Evolutionary conservation across 2,888 invertebrate species (phyloP), one percentile per base, ranked within the genome.

Genomic region (Habrosyne pyritoides): DNA sequence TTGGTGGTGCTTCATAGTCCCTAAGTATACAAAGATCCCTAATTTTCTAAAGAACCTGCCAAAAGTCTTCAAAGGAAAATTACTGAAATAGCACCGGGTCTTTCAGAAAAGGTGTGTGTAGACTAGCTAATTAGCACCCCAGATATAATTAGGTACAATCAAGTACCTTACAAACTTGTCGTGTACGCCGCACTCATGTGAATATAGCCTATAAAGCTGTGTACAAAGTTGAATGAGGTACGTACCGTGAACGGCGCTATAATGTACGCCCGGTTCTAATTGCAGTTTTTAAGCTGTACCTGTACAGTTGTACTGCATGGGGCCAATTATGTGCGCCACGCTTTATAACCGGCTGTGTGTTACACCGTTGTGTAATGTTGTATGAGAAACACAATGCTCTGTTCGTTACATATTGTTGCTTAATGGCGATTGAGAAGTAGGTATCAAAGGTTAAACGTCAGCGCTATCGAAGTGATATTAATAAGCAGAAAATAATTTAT

Each of bases 271-370:
- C 24, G 50, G 58, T 57, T 62, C 67, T 73, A 73, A 75, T 75
- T 76, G 73, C 67, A 66, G 70, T 71, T 69, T 72, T 69, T 55
- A 56, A 59, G 56, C 52, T 52, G 50, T 50, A 50, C 49, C 49
- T 52, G 50, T 53, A 47, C 55, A 56, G 66, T 2, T 36, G 12
- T 14, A 10, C 26, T 56, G 61, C 66, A 69, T 66, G 63, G 54
- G 53, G 71, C 75, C 76, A 78, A 76, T 78, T 78, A 76, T 72
- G 62, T 71, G 57, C 70, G 69, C 71, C 59, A 69, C 57, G 66
- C 63, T 64, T 64, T 66, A 63, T 56, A 57, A 53, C 61, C 53
- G 60, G 57, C 48, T 22, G 36, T 3, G 1, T 47, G 21, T 75
- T 21, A 71, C 67, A 70, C 65, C 57, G 57, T 52, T 21, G 26